A percentile compares a stretch with the other conserved stretches of the same genome.
These are phyloP conservation scores for Noctua janthe DNA, from an alignment of 2,888 invertebrate genomes.

Conservation along the genomic window DNA sequence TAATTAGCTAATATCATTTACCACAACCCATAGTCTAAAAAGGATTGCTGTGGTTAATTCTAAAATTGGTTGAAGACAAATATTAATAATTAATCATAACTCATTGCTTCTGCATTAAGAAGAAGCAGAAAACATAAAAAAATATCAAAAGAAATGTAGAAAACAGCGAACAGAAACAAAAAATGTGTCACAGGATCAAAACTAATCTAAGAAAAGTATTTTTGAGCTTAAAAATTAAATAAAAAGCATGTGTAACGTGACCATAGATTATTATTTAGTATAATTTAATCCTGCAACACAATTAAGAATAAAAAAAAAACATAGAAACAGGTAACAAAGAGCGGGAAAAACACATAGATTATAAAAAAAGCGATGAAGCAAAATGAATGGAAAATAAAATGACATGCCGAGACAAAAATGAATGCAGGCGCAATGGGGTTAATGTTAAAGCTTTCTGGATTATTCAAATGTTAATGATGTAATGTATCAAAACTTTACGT, in stretches of 20 bases:
- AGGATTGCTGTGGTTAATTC: slow-evolving; percentile 88
- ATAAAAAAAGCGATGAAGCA: slow-evolving; percentile 66
- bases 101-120: slow-evolving; percentile 89
- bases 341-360: slow-evolving; percentile 57
- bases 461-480: slow-evolving; percentile 77
- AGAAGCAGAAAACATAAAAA: slow-evolving; percentile 79
- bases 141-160: slow-evolving; percentile 60
- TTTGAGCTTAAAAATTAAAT: background rate
- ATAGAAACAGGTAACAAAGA: slow-evolving; percentile 56
- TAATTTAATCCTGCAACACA: slow-evolving; percentile 42
- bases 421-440: slow-evolving; percentile 89
- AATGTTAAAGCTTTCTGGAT: slow-evolving; percentile 75
- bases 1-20: slow-evolving; percentile 57
- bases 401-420: slow-evolving; percentile 73
- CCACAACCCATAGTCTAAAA: slow-evolving; percentile 76
- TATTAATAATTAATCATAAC: slow-evolving; percentile 57
- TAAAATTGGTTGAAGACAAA: slow-evolving; percentile 55
- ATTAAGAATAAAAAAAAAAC: slow-evolving; percentile 57
- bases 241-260: background rate
- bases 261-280: background rate
- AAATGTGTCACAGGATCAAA: slow-evolving; percentile 55
- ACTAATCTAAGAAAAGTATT: slow-evolving; percentile 20
- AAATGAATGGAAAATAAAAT: slow-evolving; percentile 68
- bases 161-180: slow-evolving; percentile 65
- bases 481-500: slow-evolving; percentile 66